Conservation (phyloP, 2,113 vertebrate species). For the Oenanthe melanoleuca region DNA sequence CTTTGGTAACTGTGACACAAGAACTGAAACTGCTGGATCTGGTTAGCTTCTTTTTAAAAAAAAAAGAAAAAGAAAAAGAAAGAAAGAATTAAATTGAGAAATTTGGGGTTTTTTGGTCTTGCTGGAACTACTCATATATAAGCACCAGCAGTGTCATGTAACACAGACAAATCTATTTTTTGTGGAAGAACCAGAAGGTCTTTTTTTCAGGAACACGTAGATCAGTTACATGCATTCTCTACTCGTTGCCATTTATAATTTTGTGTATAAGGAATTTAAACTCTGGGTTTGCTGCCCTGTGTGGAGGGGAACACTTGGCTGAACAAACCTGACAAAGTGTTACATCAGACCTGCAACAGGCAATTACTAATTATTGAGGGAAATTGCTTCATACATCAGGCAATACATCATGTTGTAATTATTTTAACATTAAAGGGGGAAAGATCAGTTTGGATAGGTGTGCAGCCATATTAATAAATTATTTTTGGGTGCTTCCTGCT, state of each 20-base stretch:
- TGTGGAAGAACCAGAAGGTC: neutral
- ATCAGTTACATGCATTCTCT: neutral
- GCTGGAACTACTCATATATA: neutral
- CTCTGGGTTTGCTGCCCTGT: neutral
- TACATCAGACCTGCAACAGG: neutral
- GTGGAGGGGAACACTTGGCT: neutral
- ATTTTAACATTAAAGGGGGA: neutral
- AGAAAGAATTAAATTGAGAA: neutral
- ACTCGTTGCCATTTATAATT: neutral
- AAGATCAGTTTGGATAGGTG: neutral
- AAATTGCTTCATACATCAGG: conserved; percentile 11
- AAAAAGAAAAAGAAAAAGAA: no score
- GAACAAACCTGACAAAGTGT: neutral
- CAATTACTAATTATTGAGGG: neutral
- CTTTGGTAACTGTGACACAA: neutral
- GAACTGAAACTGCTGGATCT: neutral
- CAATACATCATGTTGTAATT: neutral
- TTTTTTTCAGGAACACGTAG: neutral
- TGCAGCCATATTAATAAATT: neutral
- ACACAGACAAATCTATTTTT: conserved; percentile 4
- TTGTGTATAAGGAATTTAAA: neutral
- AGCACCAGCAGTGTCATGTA: neutral
- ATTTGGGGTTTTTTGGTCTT: neutral
- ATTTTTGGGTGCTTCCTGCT: neutral
- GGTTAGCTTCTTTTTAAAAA: neutral